phyloP scores from a whole-genome alignment of 2,888 invertebrate species.

The Carabus problematicus region DNA sequence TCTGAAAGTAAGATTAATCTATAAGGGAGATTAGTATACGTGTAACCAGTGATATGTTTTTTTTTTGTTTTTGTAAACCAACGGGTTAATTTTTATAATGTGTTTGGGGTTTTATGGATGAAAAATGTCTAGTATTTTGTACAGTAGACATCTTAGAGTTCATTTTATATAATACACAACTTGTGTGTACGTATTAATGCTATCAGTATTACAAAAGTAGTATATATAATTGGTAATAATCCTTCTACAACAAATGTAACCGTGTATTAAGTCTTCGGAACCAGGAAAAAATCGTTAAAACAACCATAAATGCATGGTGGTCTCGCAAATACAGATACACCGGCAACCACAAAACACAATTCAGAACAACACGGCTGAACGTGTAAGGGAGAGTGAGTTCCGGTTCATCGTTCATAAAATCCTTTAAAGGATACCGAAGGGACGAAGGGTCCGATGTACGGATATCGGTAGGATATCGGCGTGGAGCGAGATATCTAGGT shows the following conservation, averaged over 20 bases:
- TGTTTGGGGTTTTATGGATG: constrained; percentile 21
- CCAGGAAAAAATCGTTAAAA: too few species aligned
- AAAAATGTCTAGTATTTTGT: too few species aligned
- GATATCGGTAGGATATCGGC: constrained; percentile 33
- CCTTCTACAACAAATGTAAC: too few species aligned
- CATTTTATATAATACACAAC: too few species aligned
- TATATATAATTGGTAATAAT: too few species aligned
- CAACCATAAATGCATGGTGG: too few species aligned
- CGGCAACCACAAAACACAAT: not conserved
- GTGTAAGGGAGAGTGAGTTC: constrained; percentile 2
- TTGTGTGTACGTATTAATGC: too few species aligned
- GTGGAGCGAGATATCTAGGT: too few species aligned
- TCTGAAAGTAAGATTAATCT: constrained; percentile 42
- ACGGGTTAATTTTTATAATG: constrained; percentile 40
- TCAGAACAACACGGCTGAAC: not conserved
- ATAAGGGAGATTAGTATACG: constrained; percentile 38
- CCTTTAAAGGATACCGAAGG: constrained; percentile 23
- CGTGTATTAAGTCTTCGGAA: too few species aligned
- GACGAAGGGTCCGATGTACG: constrained; percentile 12
- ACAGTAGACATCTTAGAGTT: too few species aligned
- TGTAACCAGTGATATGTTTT: constrained; percentile 34
- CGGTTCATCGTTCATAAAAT: constrained; percentile 36
- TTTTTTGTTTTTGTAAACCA: constrained; percentile 37
- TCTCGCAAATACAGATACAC: not conserved
- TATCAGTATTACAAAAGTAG: too few species aligned